Evolutionary conservation across 2,888 invertebrate species (phyloP), one percentile per base, ranked within the genome.

Genomic region (Venusia cambrica): DNA sequence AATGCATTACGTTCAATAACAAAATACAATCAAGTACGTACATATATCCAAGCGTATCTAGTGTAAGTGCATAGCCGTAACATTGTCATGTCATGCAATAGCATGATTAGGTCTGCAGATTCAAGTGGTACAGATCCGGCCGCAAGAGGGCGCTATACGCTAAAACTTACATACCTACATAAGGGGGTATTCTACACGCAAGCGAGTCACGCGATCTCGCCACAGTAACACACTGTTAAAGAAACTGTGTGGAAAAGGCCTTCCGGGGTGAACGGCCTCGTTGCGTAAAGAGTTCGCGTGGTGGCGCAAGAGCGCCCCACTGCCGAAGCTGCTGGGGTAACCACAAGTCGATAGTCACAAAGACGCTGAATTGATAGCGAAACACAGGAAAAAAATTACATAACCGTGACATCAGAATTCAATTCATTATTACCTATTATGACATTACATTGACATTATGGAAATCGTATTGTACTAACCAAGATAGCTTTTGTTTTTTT

Each of bases 231-330:
- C 67, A 83, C 73, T 79, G 75, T 59, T 77, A 78, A 80, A 84
- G 84, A 83, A 84, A 83, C 81, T 72, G 73, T 66, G 65, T 80
- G 81, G 84, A 83, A 84, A 87, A 81, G 73, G 79, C 70, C 84
- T 87, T 85, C 87, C 87, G 87, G 85, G 87, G 85, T 87, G 73
- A 87, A 84, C 54, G 83, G 69, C 79, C 84, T 68, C 61, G 79
- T 87, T 87, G 87, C 85, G 84, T 83, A 85, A 85, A 84, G 67
- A 64, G 68, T 62, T 53, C 56, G 63, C 57, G 63, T 55, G 62
- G 75, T 80, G 75, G 80, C 77, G 78, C 75, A 74, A 73, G 67
- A 61, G 64, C 69, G 64, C 69, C 63, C 57, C 64, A 59, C 59
- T 55, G 51, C 50, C 44, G 33, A 45, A 43, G 51, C 42, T 30